These are phyloP conservation scores for Philhelius pedissequus DNA, from an alignment of 2,888 invertebrate genomes.

Conservation along the genomic window DNA sequence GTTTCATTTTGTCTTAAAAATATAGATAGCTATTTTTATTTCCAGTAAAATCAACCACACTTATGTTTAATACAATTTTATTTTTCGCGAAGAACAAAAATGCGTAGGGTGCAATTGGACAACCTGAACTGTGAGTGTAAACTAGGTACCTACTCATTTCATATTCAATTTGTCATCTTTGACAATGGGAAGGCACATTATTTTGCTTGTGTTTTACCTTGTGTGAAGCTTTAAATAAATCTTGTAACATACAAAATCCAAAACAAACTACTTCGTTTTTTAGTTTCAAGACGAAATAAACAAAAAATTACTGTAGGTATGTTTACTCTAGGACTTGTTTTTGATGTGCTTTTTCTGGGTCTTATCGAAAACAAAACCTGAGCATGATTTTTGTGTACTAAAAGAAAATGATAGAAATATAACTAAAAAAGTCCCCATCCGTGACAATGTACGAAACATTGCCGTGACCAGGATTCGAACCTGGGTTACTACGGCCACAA, in stretches of 20 bases:
- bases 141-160: background rate
- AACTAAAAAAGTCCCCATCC: constrained; percentile 1
- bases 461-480: constrained; percentile 77
- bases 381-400: too few species aligned
- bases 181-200: constrained; percentile 37
- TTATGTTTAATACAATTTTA: background rate
- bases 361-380: too few species aligned
- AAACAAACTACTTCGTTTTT: too few species aligned
- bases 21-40: constrained; percentile 3
- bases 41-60: background rate
- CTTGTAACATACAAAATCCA: background rate
- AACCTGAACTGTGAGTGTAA: constrained; percentile 26
- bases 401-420: too few species aligned
- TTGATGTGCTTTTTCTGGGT: too few species aligned
- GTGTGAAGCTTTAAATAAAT: constrained; percentile 24
- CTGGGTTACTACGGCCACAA: constrained; percentile 79
- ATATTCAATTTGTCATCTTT: constrained; percentile 49
- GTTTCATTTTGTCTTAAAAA: constrained; percentile 36
- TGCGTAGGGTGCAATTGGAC: background rate
- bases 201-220: background rate
- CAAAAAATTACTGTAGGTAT: too few species aligned
- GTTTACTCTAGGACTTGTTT: too few species aligned
- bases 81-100: background rate
- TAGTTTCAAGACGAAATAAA: too few species aligned
- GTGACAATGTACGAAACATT: constrained; percentile 69